Conservation (phyloP, 2,888 invertebrate species). For the Pterostichus niger region DNA sequence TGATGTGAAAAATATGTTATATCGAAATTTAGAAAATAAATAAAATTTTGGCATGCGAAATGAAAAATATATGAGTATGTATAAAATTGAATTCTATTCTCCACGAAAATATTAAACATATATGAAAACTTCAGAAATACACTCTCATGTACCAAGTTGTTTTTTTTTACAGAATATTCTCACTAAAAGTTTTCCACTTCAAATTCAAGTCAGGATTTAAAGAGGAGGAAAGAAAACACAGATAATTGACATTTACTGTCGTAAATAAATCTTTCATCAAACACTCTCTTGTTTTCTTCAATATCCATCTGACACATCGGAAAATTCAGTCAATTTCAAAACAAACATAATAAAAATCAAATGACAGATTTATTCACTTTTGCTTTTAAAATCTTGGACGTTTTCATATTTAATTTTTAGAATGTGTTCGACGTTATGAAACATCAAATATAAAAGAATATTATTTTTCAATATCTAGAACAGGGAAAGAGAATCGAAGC, state of each 20-base stretch:
- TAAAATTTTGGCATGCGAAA: slow-evolving; percentile 18
- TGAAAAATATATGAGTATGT: slow-evolving; percentile 33
- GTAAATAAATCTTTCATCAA: slow-evolving; percentile 59
- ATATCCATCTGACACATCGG: slow-evolving; percentile 46
- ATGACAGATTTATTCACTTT: slow-evolving; percentile 29
- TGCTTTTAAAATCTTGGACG: slow-evolving; percentile 3
- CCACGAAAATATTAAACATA: slow-evolving; percentile 26
- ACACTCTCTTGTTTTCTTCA: slow-evolving; percentile 50
- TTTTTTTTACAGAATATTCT: slow-evolving; percentile 48
- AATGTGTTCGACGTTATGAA: slow-evolving; percentile 3
- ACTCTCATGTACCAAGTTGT: slow-evolving; percentile 28
- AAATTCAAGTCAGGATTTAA: slow-evolving; percentile 43
- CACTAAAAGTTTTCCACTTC: slow-evolving; percentile 32
- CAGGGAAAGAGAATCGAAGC: background rate
- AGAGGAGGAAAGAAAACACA: slow-evolving; percentile 40
- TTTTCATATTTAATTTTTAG: slow-evolving; percentile 41
- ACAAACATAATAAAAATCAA: slow-evolving; percentile 34
- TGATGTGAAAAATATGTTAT: background rate
- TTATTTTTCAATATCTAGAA: slow-evolving; percentile 18
- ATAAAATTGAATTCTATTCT: slow-evolving; percentile 38
- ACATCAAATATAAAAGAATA: slow-evolving; percentile 32
- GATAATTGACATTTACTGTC: slow-evolving; percentile 59
- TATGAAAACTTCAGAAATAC: slow-evolving; percentile 36
- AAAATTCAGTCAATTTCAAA: slow-evolving; percentile 8
- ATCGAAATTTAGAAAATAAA: too few species aligned